phyloP scores from a whole-genome alignment of 2,888 invertebrate species.

The Andrena chrysosceles region DNA sequence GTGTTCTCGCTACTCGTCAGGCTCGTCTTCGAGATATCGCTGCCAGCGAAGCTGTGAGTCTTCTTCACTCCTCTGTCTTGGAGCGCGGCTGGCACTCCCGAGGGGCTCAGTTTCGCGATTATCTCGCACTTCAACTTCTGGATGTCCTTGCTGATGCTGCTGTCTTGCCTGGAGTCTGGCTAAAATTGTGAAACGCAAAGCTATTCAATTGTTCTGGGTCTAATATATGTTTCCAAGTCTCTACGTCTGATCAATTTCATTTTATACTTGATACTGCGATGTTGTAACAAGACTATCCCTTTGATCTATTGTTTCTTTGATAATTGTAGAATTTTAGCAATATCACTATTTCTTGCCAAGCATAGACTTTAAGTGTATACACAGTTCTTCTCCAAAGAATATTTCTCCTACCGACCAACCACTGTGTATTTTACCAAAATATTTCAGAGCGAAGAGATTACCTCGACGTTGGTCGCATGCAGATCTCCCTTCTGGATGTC shows the following conservation, averaged over 20 bases:
- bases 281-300: too few species aligned
- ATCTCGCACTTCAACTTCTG: constrained; percentile 81
- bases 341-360: too few species aligned
- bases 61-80: constrained; percentile 77
- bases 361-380: too few species aligned
- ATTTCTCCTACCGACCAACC: too few species aligned
- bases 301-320: too few species aligned
- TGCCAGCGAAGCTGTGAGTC: constrained; percentile 82
- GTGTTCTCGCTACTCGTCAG: constrained; percentile 89
- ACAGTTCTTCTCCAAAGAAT: too few species aligned
- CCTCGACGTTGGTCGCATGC: constrained; percentile 54
- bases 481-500: constrained; percentile 53
- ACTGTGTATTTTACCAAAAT: background rate
- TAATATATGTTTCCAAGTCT: too few species aligned
- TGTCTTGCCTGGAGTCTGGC: constrained; percentile 67
- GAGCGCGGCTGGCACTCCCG: constrained; percentile 52
- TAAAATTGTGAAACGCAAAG: constrained; percentile 33
- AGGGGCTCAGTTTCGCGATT: constrained; percentile 77
- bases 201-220: too few species aligned
- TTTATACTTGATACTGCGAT: background rate
- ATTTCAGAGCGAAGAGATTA: constrained; percentile 28
- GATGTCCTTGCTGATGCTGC: constrained; percentile 79
- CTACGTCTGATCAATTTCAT: background rate
- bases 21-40: constrained; percentile 85
- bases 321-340: too few species aligned